Conservation (phyloP, 2,797 vertebrate species). For the Somateria mollissima region DNA sequence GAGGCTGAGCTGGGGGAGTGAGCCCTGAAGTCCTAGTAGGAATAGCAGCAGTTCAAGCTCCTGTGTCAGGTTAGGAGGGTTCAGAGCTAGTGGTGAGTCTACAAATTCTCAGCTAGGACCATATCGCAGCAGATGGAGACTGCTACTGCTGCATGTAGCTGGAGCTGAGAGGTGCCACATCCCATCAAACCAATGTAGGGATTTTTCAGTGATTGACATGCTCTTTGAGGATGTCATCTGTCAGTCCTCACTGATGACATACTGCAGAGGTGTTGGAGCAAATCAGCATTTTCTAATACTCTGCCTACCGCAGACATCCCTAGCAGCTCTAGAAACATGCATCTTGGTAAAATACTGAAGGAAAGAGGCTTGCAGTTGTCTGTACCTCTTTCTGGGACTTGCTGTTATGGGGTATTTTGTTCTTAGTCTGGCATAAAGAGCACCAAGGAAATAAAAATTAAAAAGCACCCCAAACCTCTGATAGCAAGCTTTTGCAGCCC, state of each 20-base stretch:
- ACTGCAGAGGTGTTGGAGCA: conserved; percentile 18
- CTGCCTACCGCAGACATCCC: conserved; percentile 29
- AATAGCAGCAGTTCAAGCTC: not conserved
- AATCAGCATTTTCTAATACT: not conserved
- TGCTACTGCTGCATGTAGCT: not conserved
- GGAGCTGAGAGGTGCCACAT: conserved; percentile 4
- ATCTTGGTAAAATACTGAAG: not conserved
- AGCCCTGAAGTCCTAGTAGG: not conserved
- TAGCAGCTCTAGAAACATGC: not conserved
- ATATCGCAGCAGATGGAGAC: not conserved
- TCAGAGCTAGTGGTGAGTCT: not conserved
- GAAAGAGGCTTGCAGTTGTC: conserved; percentile 5
- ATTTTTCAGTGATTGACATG: not conserved
- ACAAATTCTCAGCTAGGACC: not conserved
- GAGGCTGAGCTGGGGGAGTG: not conserved
- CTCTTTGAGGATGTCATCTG: not conserved
- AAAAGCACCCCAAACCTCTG: not conserved
- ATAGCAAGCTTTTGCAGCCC: not conserved
- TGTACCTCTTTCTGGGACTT: conserved; percentile 40
- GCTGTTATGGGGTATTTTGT: conserved; percentile 7
- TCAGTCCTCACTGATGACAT: conserved; percentile 1
- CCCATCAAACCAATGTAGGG: not conserved
- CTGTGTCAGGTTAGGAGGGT: not conserved
- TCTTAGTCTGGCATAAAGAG: conserved; percentile 37
- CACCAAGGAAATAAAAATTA: conserved; percentile 54